Percentiles rank a stretch among this genome's conserved stretches.
Evolutionary conservation across 2,888 invertebrate genomes (phyloP).

Genomic region (Zhengitettix transpicula): DNA sequence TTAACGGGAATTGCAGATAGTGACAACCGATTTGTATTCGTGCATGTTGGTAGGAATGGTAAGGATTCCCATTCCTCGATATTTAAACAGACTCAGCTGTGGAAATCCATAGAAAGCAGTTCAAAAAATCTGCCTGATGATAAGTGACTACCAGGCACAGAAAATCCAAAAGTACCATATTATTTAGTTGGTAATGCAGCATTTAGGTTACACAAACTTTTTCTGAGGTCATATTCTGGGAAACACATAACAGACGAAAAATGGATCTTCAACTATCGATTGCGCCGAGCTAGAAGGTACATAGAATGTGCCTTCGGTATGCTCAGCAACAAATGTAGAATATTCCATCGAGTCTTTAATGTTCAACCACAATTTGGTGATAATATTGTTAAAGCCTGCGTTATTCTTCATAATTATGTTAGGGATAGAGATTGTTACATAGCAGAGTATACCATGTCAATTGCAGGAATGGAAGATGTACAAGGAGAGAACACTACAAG

Average conservation of each 20-base stretch:
- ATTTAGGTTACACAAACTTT: conserved; percentile 15
- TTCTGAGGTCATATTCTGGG: conserved; percentile 17
- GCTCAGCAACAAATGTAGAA: conserved; percentile 6
- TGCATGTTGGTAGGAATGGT: not conserved
- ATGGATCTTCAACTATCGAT: conserved; percentile 18
- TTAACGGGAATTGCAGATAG: not conserved
- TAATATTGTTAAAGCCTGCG: not conserved
- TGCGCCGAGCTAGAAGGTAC: conserved; percentile 17
- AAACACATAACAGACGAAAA: conserved; percentile 14
- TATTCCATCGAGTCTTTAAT: conserved; percentile 16
- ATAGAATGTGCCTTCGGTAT: conserved; percentile 21
- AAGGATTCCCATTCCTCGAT: not conserved
- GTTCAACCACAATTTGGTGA: not conserved
- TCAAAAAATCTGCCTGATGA: not conserved
- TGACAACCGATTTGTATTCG: not conserved
- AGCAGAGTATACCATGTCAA: not conserved
- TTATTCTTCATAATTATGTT: not conserved
- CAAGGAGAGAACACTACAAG: no score
- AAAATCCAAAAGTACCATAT: conserved; percentile 18
- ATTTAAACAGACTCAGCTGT: not conserved
- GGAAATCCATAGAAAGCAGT: not conserved
- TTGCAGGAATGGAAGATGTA: no score
- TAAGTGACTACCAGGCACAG: not conserved
- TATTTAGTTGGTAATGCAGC: conserved; percentile 18
- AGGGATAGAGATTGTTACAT: not conserved